Base-by-base conservation (phyloP, 2,113 vertebrate species). In the Setophaga petechia region DNA sequence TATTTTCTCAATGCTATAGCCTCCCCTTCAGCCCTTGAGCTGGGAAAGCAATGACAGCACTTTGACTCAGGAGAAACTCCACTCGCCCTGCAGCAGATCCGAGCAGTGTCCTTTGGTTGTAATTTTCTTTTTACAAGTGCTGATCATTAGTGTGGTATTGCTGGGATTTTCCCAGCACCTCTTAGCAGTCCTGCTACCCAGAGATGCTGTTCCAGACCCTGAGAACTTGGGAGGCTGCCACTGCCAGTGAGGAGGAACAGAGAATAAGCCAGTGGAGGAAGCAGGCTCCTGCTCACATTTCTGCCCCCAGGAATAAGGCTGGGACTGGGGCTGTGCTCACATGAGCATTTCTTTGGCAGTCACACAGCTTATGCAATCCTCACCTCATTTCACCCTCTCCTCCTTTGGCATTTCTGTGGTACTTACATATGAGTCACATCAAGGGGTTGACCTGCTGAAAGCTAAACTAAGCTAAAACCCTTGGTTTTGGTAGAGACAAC, bases 301-400 rank as follows among this genome's bases (percentile, higher is more conserved):
- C 87, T 96, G 65, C 67, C 84, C 90, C 65, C 33, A 81, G 93
- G 80, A 95, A 12, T 54, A 52, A 72, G 90, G 6, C 63, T 77
- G 68, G 37, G 81, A 43, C 78, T 44, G 58, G 61, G 81, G 10
- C 82, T 90, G 68, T 78, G 82, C 79, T 88, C 92, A 79, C 85
- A 77, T 78, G 95, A 95, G 73, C 54, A 0, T 77, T 88, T 86
- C 77, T 81, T 95, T 97, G 96, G 95, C 93, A 96, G 61, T 75
- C 83, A 14, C 66, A 30, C 35, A 81, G 91, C 33, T 97, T 94
- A 96, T 92, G 94, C 94, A 97, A 95, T 96, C 69, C 57, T 97
- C 84, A 94, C 96, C 96, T 97, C 95, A 37, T 71, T 88, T 97
- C 91, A 97, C 96, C 96, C 93, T 84, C 76, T 94, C 73, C 69